Percentiles rank a stretch among this genome's conserved stretches.
Evolutionary conservation across 2,113 vertebrate species (phyloP).

Genomic region (Cololabis saira): DNA sequence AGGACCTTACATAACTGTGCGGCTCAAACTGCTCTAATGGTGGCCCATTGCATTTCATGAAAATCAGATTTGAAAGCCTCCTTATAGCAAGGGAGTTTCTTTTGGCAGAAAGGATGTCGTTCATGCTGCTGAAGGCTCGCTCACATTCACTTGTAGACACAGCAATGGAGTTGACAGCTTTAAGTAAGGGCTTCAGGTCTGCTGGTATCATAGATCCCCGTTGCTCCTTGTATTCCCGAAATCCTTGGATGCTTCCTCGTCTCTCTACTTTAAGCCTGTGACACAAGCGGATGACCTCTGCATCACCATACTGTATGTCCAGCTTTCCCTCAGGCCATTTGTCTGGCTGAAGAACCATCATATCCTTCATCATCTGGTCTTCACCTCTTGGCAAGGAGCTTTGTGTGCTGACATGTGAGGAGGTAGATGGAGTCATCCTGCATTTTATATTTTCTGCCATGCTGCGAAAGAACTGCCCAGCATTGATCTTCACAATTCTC

Average conservation of each 20-base stretch:
- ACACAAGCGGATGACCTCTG: constrained; percentile 4
- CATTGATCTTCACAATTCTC: neutral
- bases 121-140: no score
- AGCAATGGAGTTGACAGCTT: neutral
- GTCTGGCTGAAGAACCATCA: constrained; percentile 4
- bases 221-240: no score
- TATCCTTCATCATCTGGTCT: neutral
- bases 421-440: neutral
- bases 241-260: neutral
- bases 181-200: no score
- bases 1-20: no score
- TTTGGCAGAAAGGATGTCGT: no score
- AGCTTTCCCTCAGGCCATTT: constrained; percentile 3
- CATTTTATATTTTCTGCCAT: no score
- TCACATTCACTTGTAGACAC: no score
- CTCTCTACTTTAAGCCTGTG: neutral
- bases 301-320: constrained; percentile 2
- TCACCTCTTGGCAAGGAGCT: neutral
- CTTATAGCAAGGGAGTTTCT: no score
- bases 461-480: no score
- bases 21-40: no score
- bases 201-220: neutral
- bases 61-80: no score
- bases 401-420: constrained; percentile 5
- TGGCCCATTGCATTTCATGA: no score